Evolutionary conservation across 2,113 vertebrate species (phyloP).

Genomic region (Procapra przewalskii): DNA sequence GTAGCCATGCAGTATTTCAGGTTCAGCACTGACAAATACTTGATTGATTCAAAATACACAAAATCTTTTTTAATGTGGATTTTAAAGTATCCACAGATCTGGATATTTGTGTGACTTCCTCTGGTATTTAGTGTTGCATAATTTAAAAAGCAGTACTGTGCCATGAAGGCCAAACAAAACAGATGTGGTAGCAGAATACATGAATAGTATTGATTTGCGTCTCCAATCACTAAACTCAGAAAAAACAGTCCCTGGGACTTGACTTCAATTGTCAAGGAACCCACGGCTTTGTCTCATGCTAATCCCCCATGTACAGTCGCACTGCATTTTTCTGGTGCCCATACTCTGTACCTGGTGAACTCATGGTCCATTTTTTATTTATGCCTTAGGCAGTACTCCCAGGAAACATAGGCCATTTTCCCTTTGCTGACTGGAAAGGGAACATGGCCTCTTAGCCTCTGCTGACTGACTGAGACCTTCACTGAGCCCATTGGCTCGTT

Average conservation of each 20-base stretch:
- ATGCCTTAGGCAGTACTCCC: neutral
- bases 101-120: neutral
- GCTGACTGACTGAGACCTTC: neutral
- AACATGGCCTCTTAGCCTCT: neutral
- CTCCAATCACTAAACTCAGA: neutral
- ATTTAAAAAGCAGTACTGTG: neutral
- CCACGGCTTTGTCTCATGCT: neutral
- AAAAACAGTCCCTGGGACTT: neutral
- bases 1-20: neutral
- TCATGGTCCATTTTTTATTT: neutral
- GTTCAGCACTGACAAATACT: neutral
- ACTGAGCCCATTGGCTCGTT: neutral
- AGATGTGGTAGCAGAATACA: neutral
- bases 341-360: neutral
- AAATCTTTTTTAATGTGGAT: neutral
- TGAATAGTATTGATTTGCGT: neutral
- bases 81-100: neutral
- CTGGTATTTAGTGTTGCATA: neutral
- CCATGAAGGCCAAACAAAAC: neutral
- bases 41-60: neutral
- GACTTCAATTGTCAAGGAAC: neutral
- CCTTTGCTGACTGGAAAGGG: neutral
- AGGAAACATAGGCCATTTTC: neutral
- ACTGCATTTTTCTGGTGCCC: neutral
- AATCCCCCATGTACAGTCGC: too few species aligned